Conservation (phyloP, 2,888 invertebrate species). For the Netelia virgata region DNA sequence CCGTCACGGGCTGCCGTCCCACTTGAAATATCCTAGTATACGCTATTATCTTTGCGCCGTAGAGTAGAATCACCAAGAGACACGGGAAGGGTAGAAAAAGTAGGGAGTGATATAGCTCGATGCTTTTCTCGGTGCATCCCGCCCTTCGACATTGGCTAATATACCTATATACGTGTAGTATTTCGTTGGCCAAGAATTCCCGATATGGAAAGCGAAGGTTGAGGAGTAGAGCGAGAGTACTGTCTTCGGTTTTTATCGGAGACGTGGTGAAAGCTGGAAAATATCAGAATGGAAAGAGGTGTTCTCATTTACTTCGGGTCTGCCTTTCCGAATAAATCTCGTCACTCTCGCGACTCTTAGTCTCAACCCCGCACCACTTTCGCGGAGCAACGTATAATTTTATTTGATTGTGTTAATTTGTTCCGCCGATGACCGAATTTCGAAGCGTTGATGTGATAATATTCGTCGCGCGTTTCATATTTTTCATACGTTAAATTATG, state of each 20-base stretch:
- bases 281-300: slow-evolving; percentile 19
- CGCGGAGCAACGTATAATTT: slow-evolving; percentile 9
- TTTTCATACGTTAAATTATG: not conserved
- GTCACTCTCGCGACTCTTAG: slow-evolving; percentile 19
- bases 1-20: slow-evolving; percentile 74
- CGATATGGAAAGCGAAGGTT: slow-evolving; percentile 33
- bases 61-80: slow-evolving; percentile 62
- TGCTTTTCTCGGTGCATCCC: slow-evolving; percentile 20
- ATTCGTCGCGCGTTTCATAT: not conserved
- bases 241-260: slow-evolving; percentile 26
- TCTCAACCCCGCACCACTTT: not conserved
- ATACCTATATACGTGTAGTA: not conserved
- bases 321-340: slow-evolving; percentile 54
- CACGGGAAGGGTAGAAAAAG: not conserved
- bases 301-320: slow-evolving; percentile 28
- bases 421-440: not conserved
- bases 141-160: slow-evolving; percentile 12
- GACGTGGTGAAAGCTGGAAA: slow-evolving; percentile 14
- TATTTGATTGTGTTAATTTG: not conserved
- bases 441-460: not conserved
- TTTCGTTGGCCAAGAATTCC: slow-evolving; percentile 16
- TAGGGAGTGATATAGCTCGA: not conserved
- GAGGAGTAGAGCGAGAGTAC: slow-evolving; percentile 19
- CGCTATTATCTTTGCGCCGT: slow-evolving; percentile 79
- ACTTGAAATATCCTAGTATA: slow-evolving; percentile 83